Conservation (phyloP, 2,113 vertebrate species). For the Naja naja region DNA sequence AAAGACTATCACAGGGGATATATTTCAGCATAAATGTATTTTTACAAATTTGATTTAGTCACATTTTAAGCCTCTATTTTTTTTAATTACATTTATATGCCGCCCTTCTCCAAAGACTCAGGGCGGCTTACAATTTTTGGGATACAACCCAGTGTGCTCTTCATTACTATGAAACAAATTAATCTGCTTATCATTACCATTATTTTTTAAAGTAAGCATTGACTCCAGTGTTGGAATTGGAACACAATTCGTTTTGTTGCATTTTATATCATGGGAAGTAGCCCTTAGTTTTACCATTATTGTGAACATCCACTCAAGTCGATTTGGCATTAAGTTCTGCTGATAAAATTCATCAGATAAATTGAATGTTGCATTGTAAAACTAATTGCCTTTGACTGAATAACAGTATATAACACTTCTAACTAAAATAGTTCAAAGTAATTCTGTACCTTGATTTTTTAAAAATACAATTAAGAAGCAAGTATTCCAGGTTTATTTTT, state of each 20-base stretch:
- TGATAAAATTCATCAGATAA: neutral
- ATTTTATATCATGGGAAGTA: neutral
- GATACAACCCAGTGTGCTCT: too few relatives aligned
- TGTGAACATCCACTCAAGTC: neutral
- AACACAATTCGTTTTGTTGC: neutral
- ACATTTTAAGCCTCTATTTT: neutral
- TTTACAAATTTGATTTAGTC: neutral
- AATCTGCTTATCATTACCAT: neutral
- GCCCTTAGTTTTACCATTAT: neutral
- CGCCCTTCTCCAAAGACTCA: too few relatives aligned
- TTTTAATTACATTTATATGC: too few relatives aligned
- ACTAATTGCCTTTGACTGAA: neutral
- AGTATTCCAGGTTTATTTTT: neutral
- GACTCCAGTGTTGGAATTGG: neutral
- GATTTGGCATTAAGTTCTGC: neutral
- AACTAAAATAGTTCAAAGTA: neutral
- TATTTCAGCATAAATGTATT: neutral
- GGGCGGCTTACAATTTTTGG: too few relatives aligned
- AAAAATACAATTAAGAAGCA: neutral
- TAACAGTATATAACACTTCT: neutral
- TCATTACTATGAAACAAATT: neutral
- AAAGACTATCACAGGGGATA: neutral
- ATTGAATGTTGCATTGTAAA: neutral
- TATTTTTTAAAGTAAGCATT: neutral
- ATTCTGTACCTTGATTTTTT: neutral